Conservation (phyloP, 2,888 invertebrate species). For the Synergus gifuensis region DNA sequence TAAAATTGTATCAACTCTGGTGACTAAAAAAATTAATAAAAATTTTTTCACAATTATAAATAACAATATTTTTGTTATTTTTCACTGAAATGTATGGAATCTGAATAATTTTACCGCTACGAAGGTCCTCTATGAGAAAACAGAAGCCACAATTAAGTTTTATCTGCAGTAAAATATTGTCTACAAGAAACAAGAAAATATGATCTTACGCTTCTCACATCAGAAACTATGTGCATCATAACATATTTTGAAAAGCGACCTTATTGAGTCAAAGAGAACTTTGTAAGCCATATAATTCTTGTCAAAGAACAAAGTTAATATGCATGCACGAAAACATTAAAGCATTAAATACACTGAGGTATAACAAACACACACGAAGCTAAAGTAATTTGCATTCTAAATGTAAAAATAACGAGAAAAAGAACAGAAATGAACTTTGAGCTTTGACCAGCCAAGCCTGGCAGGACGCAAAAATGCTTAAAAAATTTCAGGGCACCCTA, state of each 20-base stretch:
- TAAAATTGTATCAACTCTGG: too few species aligned
- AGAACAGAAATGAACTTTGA: not conserved
- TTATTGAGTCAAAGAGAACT: not conserved
- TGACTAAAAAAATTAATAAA: too few species aligned
- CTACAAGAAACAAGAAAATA: too few species aligned
- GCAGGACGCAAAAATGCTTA: slow-evolving; percentile 43
- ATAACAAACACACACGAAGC: not conserved
- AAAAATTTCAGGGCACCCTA: slow-evolving; percentile 54
- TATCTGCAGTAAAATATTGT: too few species aligned
- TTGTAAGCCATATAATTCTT: not conserved
- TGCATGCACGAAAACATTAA: not conserved
- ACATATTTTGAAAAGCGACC: not conserved
- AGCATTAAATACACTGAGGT: not conserved
- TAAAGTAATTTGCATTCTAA: slow-evolving; percentile 16
- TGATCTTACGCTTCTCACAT: not conserved
- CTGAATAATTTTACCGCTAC: too few species aligned
- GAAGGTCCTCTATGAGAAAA: too few species aligned
- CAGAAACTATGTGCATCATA: not conserved
- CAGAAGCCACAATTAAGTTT: too few species aligned
- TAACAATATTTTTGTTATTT: too few species aligned
- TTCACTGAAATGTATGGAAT: too few species aligned
- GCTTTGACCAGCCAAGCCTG: slow-evolving; percentile 27
- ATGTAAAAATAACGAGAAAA: slow-evolving; percentile 13
- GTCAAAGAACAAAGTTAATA: not conserved
- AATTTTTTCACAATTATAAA: too few species aligned